A percentile compares a stretch with the other conserved stretches of the same genome.
phyloP scores from a whole-genome alignment of 2,113 vertebrate genomes.

The Tricholaema leucomelas region DNA sequence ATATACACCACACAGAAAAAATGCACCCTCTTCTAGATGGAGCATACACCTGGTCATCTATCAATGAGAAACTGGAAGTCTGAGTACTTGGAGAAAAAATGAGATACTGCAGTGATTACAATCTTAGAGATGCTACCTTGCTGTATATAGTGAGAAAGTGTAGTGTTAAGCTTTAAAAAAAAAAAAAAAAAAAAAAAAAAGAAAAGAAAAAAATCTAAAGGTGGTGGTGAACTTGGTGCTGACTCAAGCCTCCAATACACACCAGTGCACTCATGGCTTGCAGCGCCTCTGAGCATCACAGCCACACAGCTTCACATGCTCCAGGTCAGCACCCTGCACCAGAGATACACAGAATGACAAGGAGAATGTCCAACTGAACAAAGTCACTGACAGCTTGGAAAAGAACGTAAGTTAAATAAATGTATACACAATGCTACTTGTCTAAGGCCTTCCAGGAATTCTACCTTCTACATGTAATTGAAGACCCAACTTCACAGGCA shows the following conservation, averaged over 20 bases:
- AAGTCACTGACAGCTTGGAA: background rate
- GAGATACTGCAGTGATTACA: accelerated
- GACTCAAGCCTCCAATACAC: background rate
- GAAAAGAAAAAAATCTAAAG: background rate
- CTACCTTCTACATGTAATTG: background rate
- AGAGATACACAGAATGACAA: background rate
- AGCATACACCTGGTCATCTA: background rate
- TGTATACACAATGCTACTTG: background rate
- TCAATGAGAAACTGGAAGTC: background rate
- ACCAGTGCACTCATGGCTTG: background rate
- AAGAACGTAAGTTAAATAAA: background rate
- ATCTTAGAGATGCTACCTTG: background rate
- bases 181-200: background rate
- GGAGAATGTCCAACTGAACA: background rate
- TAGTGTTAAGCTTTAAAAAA: background rate
- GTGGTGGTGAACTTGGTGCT: background rate
- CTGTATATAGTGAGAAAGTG: background rate
- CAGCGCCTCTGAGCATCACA: background rate
- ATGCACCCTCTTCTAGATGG: background rate
- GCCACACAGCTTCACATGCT: background rate
- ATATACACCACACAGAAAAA: background rate
- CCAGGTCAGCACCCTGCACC: background rate
- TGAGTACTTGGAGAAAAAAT: background rate
- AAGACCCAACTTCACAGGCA: background rate
- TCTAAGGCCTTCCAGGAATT: background rate